Evolutionary conservation across 2,888 invertebrate genomes (phyloP), one percentile per base, ranked within the genome.

Genomic region (Theretra japonica): DNA sequence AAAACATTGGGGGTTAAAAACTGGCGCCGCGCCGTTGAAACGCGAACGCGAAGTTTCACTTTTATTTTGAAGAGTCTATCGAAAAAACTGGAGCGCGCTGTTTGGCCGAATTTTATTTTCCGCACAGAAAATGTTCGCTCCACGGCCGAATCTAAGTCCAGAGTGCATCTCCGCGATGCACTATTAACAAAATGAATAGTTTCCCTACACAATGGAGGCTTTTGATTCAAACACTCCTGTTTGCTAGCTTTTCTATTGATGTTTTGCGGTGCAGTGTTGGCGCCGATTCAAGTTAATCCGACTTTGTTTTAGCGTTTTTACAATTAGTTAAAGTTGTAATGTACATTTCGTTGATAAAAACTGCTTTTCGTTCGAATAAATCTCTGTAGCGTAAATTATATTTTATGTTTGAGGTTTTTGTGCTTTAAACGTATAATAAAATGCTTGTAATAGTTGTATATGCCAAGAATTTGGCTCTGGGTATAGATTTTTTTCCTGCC

Each of bases 1-100:
- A 8, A 57, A 69, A 57, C 69, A 17, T 21, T 33, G 17, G 11
- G 30, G 30, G 30, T 25, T 65, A 30, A 41, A 65, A 71, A 53
- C 56, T 28, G 70, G 53, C 41, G 17, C 58, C 70, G 53, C 41
- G 17, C 58, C 70, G 70, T 30, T 71, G 70, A 57, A 62, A 71
- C 33, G 50, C 50, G 70, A 33, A 71, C 65, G 65, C 23, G 62
- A 65, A 56, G 41, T 65, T 65, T 23, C 41, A 53, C 41, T 71
- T 71, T 70, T 69, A 69, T 69, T 62, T 28, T 19, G 33, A 56
- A 23, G 56, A 65, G 62, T 56, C 33, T 56, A 62, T 33, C 56
- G 56, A 17, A 30, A 53, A 53, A 53, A 41, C 53, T 28, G 30
- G 60, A 70, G 15, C 50, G 28, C 48, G 50, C 53, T 53, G 53